A percentile compares a stretch with the other conserved stretches of the same genome.
Conservation (phyloP, 2,797 vertebrate species). For the Masticophis lateralis region DNA sequence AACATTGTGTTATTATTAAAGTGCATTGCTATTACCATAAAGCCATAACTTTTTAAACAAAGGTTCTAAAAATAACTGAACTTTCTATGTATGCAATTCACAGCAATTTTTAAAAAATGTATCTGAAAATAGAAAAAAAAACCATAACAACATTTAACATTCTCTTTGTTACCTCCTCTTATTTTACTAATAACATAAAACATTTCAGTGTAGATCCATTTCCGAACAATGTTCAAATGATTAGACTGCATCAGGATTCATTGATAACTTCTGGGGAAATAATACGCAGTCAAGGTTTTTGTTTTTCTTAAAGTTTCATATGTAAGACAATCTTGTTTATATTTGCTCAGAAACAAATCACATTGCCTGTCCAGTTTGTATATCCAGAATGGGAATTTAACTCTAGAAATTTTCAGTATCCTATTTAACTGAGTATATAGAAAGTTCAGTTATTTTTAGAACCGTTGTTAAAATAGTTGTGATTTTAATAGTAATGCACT, state of each 20-base stretch:
- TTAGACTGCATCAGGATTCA: background rate
- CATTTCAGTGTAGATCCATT: background rate
- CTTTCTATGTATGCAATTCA: background rate
- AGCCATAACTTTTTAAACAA: background rate
- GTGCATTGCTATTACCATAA: background rate
- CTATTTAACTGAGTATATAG: background rate
- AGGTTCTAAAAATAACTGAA: background rate
- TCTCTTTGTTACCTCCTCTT: background rate
- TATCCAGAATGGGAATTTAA: background rate
- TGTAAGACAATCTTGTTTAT: background rate
- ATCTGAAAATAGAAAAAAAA: background rate
- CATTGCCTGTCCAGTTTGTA: background rate
- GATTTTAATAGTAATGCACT: background rate
- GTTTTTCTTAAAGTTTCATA: background rate
- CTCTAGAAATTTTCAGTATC: background rate
- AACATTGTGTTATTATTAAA: background rate
- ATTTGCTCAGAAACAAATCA: background rate
- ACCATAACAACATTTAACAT: background rate
- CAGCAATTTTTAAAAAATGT: background rate
- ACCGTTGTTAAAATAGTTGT: background rate
- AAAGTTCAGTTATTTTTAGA: background rate
- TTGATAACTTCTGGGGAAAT: background rate
- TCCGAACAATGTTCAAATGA: background rate
- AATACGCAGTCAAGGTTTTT: background rate
- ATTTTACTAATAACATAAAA: background rate